Evolutionary conservation across 23 tunicate species (phyloP).

Genomic region (Trididemnum clinides): DNA sequence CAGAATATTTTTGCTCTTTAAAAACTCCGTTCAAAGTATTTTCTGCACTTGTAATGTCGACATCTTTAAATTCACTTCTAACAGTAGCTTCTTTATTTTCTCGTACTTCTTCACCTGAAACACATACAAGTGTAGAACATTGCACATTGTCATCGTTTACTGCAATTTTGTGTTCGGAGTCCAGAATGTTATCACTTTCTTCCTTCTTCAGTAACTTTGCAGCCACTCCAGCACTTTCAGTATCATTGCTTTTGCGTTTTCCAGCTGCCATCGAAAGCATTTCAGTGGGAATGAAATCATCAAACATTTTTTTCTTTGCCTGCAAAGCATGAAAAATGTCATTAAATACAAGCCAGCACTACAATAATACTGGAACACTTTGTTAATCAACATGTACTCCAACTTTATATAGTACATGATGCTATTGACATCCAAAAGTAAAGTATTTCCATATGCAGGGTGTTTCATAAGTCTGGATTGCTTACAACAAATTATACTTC

Average conservation of each 20-base stretch:
- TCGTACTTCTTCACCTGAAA: no score
- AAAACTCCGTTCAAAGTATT: not conserved
- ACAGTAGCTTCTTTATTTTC: not conserved
- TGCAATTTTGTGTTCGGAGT: not conserved
- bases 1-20: not conserved
- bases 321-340: not conserved
- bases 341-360: no score
- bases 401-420: no score
- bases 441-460: no score
- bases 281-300: slow-evolving; percentile 38
- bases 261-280: not conserved
- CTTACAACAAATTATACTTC: no score
- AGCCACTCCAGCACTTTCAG: not conserved
- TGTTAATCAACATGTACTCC: no score
- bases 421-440: no score
- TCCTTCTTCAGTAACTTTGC: not conserved
- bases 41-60: not conserved
- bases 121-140: not conserved
- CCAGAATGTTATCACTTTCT: not conserved
- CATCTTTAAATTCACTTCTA: no score
- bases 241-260: slow-evolving; percentile 17
- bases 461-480: no score
- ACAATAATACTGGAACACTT: no score
- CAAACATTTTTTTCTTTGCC: slow-evolving; percentile 42
- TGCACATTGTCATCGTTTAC: not conserved